Evolutionary conservation across 2,797 vertebrate genomes (phyloP).

Genomic region (Sebastes iracundus): DNA sequence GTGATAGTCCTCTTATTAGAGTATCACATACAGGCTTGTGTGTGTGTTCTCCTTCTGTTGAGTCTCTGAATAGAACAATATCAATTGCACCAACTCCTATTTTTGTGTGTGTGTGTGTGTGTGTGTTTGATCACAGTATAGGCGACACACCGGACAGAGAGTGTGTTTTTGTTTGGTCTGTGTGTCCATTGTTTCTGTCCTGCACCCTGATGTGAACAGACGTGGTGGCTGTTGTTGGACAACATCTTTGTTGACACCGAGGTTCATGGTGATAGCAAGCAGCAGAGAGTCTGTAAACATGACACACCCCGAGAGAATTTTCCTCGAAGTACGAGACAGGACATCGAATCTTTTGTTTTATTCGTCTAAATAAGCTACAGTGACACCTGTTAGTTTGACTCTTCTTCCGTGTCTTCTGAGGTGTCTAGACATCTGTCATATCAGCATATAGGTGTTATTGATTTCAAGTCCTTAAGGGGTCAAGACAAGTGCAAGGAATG

Average conservation of each 20-base stretch:
- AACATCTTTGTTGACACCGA: slow-evolving; percentile 55
- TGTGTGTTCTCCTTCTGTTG: slow-evolving; percentile 1
- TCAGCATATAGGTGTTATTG: neutral
- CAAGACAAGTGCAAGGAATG: neutral
- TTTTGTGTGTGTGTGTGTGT: too few relatives aligned
- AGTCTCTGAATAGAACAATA: slow-evolving; percentile 47
- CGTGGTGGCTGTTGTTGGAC: slow-evolving; percentile 17
- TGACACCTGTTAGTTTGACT: slow-evolving; percentile 39
- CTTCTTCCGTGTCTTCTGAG: neutral
- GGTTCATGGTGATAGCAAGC: slow-evolving; percentile 9
- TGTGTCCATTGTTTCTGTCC: slow-evolving; percentile 56
- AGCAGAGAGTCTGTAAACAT: slow-evolving; percentile 25
- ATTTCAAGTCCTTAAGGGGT: neutral
- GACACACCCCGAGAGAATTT: slow-evolving; percentile 27
- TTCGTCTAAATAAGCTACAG: neutral
- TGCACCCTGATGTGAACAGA: slow-evolving; percentile 11
- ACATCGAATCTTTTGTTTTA: neutral
- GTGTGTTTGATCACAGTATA: slow-evolving; percentile 66
- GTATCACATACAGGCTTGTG: slow-evolving; percentile 12
- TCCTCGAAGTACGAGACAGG: neutral
- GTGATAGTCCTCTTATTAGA: slow-evolving; percentile 33
- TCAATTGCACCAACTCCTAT: slow-evolving; percentile 7
- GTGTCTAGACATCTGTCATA: neutral
- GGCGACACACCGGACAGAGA: slow-evolving; percentile 33
- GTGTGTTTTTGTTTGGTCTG: slow-evolving; percentile 58